Base-by-base conservation (phyloP, 2,797 vertebrate genomes). In the Perodicticus potto region DNA sequence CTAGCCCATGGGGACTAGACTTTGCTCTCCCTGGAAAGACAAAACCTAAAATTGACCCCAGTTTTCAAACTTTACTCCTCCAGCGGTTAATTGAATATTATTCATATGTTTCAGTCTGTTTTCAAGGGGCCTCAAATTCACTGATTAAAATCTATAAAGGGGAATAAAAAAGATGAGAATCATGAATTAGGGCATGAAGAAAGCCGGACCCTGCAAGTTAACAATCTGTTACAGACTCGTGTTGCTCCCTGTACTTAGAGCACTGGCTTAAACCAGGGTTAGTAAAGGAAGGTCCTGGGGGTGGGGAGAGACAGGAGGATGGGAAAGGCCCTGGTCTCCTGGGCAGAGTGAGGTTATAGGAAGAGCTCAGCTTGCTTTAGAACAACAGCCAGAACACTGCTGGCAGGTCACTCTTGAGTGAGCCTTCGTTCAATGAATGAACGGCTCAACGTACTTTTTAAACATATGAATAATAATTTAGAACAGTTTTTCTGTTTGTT, bases 1-100 rank as follows among this genome's bases (percentile, higher is more conserved):
- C n/a, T 8, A 92, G 59, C 7, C 57, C 77, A 85, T 93, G 88
- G 73, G 40, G n/a, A 45, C 32, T 23, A 65, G 22, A 85, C 29
- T 87, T 96, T 20, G 45, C 49, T 95, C 84, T 93, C 19, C 65
- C 49, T 17, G 16, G 49, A 93, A 96, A 88, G 72, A 93, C 59
- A 63, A 95, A 89, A 86, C 78, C 19, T 32, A 87, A 86, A 96
- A 78, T 70, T 82, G 85, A 95, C 61, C 40, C 43, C 10, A 45
- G 83, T 82, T 92, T 53, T 88, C 77, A 85, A 92, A 70, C 29
- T 88, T 86, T 57, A 92, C 57, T 84, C 43, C 80, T 53, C 81
- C 2, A 74, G 0, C 23, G 7, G 72, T 78, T 92, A 94, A 94
- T 53, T 82, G 67, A 32, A 59, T 61, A 74, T 77, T 93, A 89